A percentile compares a stretch with the other conserved stretches of the same genome.
Conservation (phyloP, 2,888 invertebrate species). For the Sisyra terminalis region DNA sequence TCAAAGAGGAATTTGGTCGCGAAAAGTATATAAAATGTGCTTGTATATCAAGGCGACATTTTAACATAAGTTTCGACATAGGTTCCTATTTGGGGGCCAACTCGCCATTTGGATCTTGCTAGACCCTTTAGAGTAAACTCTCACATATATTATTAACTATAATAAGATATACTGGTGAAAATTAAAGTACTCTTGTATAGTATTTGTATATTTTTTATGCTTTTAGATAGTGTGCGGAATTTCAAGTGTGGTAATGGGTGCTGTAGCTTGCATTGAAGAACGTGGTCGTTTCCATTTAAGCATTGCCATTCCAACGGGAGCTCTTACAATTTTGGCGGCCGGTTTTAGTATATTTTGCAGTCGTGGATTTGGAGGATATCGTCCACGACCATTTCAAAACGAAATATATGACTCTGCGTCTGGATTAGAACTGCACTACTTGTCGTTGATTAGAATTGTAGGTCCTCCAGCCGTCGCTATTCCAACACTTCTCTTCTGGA, state of each 20-base stretch:
- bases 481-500: constrained; percentile 25
- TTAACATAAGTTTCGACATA: too few relatives aligned
- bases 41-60: too few relatives aligned
- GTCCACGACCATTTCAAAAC: constrained; percentile 2
- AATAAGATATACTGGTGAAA: too few relatives aligned
- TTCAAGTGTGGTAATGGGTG: constrained; percentile 38
- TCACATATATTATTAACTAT: too few relatives aligned
- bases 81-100: too few relatives aligned
- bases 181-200: too few relatives aligned
- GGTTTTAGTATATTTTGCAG: constrained; percentile 38
- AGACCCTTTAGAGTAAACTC: too few relatives aligned
- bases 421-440: background rate
- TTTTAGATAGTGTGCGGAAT: constrained; percentile 38
- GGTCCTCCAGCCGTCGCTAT: constrained; percentile 4
- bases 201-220: constrained; percentile 3
- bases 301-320: constrained; percentile 35
- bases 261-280: constrained; percentile 38
- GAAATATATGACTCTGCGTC: background rate
- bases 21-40: too few relatives aligned
- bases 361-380: constrained; percentile 16
- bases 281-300: constrained; percentile 37
- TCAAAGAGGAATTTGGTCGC: too few relatives aligned
- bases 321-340: constrained; percentile 33
- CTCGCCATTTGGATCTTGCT: too few relatives aligned
- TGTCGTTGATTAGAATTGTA: background rate